Conservation (phyloP, 2,113 vertebrate species). For the Dolichotis patagonum region DNA sequence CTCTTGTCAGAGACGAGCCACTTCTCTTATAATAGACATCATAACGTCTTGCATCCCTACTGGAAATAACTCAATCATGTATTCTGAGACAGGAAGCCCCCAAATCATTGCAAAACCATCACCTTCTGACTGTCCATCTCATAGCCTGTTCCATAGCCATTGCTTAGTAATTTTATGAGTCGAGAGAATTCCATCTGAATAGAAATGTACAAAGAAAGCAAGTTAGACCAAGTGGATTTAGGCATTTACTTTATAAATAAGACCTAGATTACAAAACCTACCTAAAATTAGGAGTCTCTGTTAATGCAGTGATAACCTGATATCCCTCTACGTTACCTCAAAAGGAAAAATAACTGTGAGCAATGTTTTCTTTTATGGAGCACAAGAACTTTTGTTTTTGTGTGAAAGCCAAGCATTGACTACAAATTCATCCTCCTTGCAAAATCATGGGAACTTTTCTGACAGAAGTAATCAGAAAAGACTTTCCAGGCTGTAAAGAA, state of each 20-base stretch:
- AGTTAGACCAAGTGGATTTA: no score
- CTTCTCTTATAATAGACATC: not conserved
- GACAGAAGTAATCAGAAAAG: not conserved
- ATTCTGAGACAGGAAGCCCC: not conserved
- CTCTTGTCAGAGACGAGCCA: not conserved
- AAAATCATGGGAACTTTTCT: not conserved
- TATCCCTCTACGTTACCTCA: not conserved
- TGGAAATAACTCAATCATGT: not conserved
- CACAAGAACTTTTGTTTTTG: not conserved
- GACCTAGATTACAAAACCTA: not conserved
- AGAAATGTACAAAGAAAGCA: not conserved
- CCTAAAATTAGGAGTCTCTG: not conserved
- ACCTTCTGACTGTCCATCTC: not conserved
- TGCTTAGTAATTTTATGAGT: not conserved
- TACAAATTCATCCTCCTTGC: not conserved
- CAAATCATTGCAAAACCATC: not conserved
- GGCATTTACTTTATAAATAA: not conserved
- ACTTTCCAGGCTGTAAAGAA: not conserved
- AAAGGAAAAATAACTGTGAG: not conserved
- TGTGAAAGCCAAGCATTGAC: not conserved
- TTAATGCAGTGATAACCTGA: not conserved
- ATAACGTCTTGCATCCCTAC: not conserved
- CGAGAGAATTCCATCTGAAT: not conserved
- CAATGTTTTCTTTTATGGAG: not conserved
- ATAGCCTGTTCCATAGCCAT: no score